A percentile compares a stretch with the other conserved stretches of the same genome.
Conservation (phyloP, 2,888 invertebrate genomes). For the Lasioglossum calceatum region DNA sequence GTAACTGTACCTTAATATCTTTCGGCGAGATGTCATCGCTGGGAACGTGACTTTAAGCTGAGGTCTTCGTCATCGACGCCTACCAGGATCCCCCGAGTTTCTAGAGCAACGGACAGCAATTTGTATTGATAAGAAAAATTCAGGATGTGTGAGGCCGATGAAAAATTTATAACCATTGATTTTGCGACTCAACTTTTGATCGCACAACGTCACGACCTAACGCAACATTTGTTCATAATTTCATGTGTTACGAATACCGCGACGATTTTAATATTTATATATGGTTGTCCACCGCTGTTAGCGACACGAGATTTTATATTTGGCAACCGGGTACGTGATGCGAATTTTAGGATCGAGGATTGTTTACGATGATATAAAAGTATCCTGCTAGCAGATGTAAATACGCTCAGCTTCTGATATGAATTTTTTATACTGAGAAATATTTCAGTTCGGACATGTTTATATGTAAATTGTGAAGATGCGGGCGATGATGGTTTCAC, state of each 20-base stretch:
- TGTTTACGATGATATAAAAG: not conserved
- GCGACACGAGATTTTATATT: not conserved
- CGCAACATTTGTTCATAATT: not conserved
- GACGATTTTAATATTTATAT: not conserved
- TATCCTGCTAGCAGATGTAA: not conserved
- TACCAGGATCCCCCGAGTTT: not conserved
- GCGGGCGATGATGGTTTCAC: not conserved
- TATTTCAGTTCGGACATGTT: not conserved
- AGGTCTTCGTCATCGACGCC: conserved; percentile 3
- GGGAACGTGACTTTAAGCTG: conserved; percentile 9
- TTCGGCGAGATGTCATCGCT: conserved; percentile 57
- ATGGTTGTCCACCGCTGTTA: not conserved
- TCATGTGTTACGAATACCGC: not conserved
- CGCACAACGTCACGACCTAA: not conserved
- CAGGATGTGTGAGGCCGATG: too few relatives aligned
- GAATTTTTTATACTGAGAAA: not conserved
- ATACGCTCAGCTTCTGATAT: not conserved
- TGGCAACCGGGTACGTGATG: not conserved
- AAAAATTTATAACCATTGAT: too few relatives aligned
- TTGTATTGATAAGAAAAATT: not conserved
- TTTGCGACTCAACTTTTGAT: too few relatives aligned
- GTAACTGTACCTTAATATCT: conserved; percentile 72
- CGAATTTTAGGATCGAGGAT: not conserved
- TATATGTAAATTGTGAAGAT: not conserved
- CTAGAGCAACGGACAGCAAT: not conserved